Evolutionary conservation across 1,140 invertebrate genomes (phyloP), one percentile per base, ranked within the genome.

Genomic region (Oryzaephilus surinamensis): DNA sequence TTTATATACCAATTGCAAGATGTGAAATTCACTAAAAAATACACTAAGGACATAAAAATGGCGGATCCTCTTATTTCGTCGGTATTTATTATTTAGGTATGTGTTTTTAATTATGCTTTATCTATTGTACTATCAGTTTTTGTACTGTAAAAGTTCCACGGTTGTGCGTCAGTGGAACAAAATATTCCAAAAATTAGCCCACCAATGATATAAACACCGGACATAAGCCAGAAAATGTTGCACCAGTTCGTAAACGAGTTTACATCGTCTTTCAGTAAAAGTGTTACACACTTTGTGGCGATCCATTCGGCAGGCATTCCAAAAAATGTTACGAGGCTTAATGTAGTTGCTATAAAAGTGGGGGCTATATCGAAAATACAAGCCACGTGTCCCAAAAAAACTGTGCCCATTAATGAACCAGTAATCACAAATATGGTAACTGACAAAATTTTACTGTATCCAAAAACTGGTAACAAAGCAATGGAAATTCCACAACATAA

Each of bases 281-380:
- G n/a, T 14, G 20, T 24, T 2, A 35, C 33, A 13, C 24, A 16
- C 17, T 35, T 24, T 1, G 33, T 35, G 4, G 21, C 17, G 3
- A 13, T 15, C 8, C 27, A 35, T 10, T 24, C 33, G 16, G 11
- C 13, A 10, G 27, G 10, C 5, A 6, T 15, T 7, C 13, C 33
- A 19, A 24, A 15, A n/a, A 24, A 8, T 11, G 24, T 11, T 26
- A 20, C 27, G 4, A 35, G 5, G 10, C 33, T 24, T 10, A 24
- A 24, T 16, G 27, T 19, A 11, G 33, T 35, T 3, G 21, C 33
- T 1, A 24, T 26, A 15, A 24, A 35, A 12, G 11, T 6, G 10
- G 20, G 33, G 3, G 33, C n/a, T 35, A 35, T 24, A 11, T 35
- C 33, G 8, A 35, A 11, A 35, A n/a, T 16, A 35, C 27, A 26